Base-by-base conservation (phyloP, 2,888 invertebrate species). In the Malachius bipustulatus region DNA sequence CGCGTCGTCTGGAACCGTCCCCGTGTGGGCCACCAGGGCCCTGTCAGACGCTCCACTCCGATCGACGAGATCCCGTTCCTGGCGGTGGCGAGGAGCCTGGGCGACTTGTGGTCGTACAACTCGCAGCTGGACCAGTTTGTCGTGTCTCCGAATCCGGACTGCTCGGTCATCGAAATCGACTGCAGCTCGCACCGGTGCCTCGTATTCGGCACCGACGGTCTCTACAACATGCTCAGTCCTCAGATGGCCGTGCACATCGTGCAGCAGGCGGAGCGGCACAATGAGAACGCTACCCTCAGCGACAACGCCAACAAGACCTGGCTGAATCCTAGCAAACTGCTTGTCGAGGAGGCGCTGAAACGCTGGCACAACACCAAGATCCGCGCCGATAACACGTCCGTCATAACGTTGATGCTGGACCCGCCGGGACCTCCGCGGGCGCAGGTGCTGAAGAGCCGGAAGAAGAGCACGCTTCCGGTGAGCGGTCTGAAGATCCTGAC, bases 101-200 rank as follows among this genome's bases (percentile, higher is more conserved):
- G 96, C 31, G 97, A 97, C 62, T 69, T 98, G 10, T 98, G 97
- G 97, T 94, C 94, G 52, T 96, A 91, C 60, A 94, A 96, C 65
- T 82, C 84, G 2, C 77, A 78, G 38, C 75, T 80, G 48, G 81
- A 91, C 60, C 82, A 85, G 60, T 98, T 91, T 64, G 83, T 94
- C 11, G 96, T 98, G n/a, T 93, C 93, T 16, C 97, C 97, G 0
- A 90, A 90, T 60, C 97, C 97, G 0, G 97, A 98, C 66, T 88
- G 94, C 8, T 75, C 77, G 39, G 90, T 93, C 2, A 66, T 87
- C 40, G 73, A 77, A 42, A 82, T 91, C 47, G 82, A 90, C 60
- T 74, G 87, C 9, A 70, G 75, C 33, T 74, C 71, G 45, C 79
- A 78, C 56, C 72, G 84, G 48, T 97, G 94, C 66, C 68, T 97